Evolutionary conservation across 2,888 invertebrate species (phyloP).

Genomic region (Pasiphila rectangulata): DNA sequence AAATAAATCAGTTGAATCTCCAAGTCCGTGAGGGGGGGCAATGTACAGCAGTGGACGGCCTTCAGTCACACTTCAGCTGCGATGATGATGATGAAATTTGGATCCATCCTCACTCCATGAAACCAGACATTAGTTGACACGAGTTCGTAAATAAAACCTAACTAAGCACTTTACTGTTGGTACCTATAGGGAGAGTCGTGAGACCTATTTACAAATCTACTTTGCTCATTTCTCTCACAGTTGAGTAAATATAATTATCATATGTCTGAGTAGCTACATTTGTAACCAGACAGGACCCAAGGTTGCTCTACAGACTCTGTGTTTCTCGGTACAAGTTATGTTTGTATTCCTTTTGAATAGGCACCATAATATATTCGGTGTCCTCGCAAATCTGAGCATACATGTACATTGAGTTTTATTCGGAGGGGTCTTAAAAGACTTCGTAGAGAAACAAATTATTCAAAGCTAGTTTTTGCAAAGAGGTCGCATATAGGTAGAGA

Average conservation of each 20-base stretch:
- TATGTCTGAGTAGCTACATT: constrained; percentile 19
- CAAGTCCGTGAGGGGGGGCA: no score
- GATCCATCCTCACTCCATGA: no score
- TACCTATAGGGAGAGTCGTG: neutral
- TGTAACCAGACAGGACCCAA: constrained; percentile 22
- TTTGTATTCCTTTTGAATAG: constrained; percentile 23
- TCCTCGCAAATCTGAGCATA: constrained; percentile 10
- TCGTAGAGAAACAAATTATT: neutral
- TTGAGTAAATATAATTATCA: constrained; percentile 9
- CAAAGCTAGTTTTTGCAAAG: constrained; percentile 16
- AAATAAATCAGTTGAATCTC: no score
- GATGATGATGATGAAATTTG: no score
- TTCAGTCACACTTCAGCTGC: no score
- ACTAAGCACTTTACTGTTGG: neutral
- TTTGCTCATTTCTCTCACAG: constrained; percentile 3
- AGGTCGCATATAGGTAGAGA: constrained; percentile 12
- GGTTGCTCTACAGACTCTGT: constrained; percentile 15
- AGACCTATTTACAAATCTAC: neutral
- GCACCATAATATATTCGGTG: constrained; percentile 13
- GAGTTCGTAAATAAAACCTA: no score
- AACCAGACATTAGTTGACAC: no score
- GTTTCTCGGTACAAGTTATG: constrained; percentile 22
- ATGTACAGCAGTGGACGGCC: no score
- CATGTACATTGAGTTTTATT: constrained; percentile 12
- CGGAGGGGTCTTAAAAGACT: constrained; percentile 3